Evolutionary conservation across 2,888 invertebrate species (phyloP).

Genomic region (Coleophora flavipennella): DNA sequence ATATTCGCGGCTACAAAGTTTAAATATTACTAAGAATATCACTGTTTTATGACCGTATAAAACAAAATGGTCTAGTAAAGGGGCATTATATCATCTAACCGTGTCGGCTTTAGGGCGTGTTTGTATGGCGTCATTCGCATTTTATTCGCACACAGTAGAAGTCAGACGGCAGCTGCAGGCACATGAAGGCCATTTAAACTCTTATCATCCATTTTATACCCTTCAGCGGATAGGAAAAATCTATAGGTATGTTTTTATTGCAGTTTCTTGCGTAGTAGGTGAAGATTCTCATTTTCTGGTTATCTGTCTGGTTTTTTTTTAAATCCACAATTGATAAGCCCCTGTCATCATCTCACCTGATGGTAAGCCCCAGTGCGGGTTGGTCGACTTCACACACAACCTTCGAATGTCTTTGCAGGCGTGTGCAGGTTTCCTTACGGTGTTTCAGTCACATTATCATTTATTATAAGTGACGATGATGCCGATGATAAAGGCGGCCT

Average conservation of each 20-base stretch:
- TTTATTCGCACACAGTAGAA: slow-evolving; percentile 34
- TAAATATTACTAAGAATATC: not conserved
- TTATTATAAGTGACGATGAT: too few relatives aligned
- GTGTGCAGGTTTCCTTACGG: too few relatives aligned
- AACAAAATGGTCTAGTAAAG: not conserved
- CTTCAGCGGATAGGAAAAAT: slow-evolving; percentile 21
- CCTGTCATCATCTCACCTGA: too few relatives aligned
- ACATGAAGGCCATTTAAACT: slow-evolving; percentile 24
- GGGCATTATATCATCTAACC: not conserved
- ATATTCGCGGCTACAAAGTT: too few relatives aligned
- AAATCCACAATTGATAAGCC: too few relatives aligned
- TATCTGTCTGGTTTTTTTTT: too few relatives aligned
- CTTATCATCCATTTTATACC: slow-evolving; percentile 30
- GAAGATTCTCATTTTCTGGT: too few relatives aligned
- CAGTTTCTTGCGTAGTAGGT: not conserved
- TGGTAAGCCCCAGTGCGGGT: too few relatives aligned
- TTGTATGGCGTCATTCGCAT: slow-evolving; percentile 20
- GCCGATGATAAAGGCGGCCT: too few relatives aligned
- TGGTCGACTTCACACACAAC: too few relatives aligned
- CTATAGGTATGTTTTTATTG: slow-evolving; percentile 4
- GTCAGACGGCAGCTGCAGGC: slow-evolving; percentile 26
- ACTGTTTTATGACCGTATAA: not conserved
- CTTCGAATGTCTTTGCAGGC: too few relatives aligned
- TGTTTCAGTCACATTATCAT: too few relatives aligned
- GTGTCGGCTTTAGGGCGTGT: slow-evolving; percentile 2